Base-by-base conservation (phyloP, 2,797 vertebrate genomes). In the Melanotaenia nigrans region DNA sequence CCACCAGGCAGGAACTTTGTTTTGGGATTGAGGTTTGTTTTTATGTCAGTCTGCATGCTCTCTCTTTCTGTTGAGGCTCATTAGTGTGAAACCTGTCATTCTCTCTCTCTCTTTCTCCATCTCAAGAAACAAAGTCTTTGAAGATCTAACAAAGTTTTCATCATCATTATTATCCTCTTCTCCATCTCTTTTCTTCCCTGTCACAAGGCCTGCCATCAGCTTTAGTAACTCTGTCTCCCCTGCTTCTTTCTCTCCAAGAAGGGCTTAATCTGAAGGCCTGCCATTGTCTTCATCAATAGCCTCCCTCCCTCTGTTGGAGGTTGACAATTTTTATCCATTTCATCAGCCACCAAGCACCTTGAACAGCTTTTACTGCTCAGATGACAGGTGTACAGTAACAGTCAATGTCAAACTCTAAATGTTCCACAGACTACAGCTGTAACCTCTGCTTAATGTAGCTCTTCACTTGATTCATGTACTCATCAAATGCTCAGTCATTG, bases 141-240 rank as follows among this genome's bases (percentile, higher is more conserved):
- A 87, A 78, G 79, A 65, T 38, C 62, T 58, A 63, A 20, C 79
- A 49, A 47, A 12, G 62, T 79, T 76, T 71, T 75, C 75, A 73
- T 78, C 79, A 60, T 84, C 72, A 36, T 79, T 65, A 67, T 77
- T 68, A 68, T 82, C 63, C 40, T 65, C 73, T 24, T 79, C 73
- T 51, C 35, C 14, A 53, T 62, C 55, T 77, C 14, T 38, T 63
- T 40, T 33, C 56, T 56, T 30, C 59, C 30, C 58, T 55, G 49
- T 51, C 4, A 42, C 62, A 68, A 71, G 51, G 18, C 28, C 61
- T 68, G 69, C 77, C 72, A 66, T 65, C 61, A 58, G 53, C 61
- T 68, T 65, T 62, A 65, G 8, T 5, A 62, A 11, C 61, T 65
- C 58, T 5, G 32, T 65, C 40, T 72, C 28, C 38, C 14, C 25